Evolutionary conservation across 2,797 vertebrate species (phyloP), one percentile per base, ranked within the genome.

Genomic region (Chelon labrosus): DNA sequence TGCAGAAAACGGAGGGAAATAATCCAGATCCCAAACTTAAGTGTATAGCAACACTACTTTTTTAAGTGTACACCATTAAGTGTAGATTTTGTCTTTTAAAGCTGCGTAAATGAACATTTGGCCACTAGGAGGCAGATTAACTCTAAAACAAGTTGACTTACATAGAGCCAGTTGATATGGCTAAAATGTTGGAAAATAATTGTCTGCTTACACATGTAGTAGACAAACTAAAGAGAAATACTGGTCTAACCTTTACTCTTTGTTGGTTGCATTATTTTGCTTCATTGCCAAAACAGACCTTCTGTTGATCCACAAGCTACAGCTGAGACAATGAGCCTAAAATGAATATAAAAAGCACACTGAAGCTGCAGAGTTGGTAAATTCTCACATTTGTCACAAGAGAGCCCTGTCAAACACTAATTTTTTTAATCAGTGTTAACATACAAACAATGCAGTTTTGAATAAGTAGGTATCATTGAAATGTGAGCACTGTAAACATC

Each of bases 1-100:
- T 49, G 61, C n/a, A 0, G 10, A 51, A 0, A 39, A 39, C 1
- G 16, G 16, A 4, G 2, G 44, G 17, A 3, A 17, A 17, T n/a
- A 47, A 47, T 3, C 7, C 7, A 17, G 44, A 41, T 13, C 12
- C 39, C 39, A 10, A 1, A 44, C 25, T 37, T 11, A 17, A 10
- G 14, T 38, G 5, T 39, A 22, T 17, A 17, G 31, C 39, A 3
- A 27, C 25, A 27, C 3, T 27, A 27, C 25, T 35, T 35, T 35
- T 6, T 3, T 35, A 35, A 35, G 1, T 35, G 31, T 27, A 27
- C 27, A 27, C 20, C 41, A 3, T 35, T 53, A 37, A 7, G 58
- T 10, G 14, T 66, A 8, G 10, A 13, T 41, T 41, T 41, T 2
- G 9, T 41, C 2, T 41, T 41, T 41, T 41, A 41, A 41, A 41